Evolutionary conservation across 2,888 invertebrate genomes (phyloP), one percentile per base, ranked within the genome.

Genomic region (Amblyjoppa fuscipennis): DNA sequence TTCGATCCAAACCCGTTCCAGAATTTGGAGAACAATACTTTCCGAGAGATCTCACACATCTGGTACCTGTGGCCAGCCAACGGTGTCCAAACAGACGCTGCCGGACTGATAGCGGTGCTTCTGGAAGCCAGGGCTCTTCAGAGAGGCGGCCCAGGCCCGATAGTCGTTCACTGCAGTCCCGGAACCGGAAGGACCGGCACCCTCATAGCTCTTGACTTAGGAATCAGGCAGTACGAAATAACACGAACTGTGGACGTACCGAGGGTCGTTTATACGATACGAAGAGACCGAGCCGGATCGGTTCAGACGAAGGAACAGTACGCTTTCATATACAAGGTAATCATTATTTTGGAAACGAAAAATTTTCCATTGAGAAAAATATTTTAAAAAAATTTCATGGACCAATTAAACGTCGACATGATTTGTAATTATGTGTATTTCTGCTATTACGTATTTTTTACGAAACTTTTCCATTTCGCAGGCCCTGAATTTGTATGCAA

Each of bases 1-100:
- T 41, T 56, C 56, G 9, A 31, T 25, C 28, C 11, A 66, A 64
- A 34, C 16, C 56, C 3, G 7, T 94, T 94, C 61, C 92, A 96
- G 96, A 97, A 98, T 93, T 95, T 97, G 94, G 96, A 96, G 88
- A 97, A 97, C 68, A 97, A 98, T 93, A 96, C 97, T 85, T 97
- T 97, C 96, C 95, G 98, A 64, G 98, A 99, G 93, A 96, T 99
- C 78, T 97, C 97, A 0, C 99, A 99, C 92, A 96, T 98, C 91
- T 99, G 99, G 98, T 98, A 98, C 95, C 96, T 98, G 92, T 99
- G 99, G 99, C 98, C 99, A 0, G 96, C 96, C n/a, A 96, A 97
- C 87, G 98, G 98, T 0, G 97, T 97, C 0, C 98, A 98, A 1
- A 96, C 96, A 7, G 98, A 98, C 91, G 97, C 97, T 75, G 96